Evolutionary conservation across 2,888 invertebrate genomes (phyloP).

Genomic region (Drosophila anomalata): DNA sequence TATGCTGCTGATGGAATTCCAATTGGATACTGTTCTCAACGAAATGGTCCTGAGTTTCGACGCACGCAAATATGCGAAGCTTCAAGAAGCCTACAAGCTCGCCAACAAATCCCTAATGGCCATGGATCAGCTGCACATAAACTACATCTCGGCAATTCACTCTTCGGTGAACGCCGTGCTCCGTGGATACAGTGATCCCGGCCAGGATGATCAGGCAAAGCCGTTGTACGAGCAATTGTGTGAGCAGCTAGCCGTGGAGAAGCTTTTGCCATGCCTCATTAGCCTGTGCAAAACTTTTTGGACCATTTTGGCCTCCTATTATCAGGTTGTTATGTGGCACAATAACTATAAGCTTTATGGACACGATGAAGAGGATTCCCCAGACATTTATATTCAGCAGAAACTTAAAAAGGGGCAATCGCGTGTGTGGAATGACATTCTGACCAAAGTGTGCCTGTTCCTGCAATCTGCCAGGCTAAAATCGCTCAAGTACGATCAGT

Average conservation of each 20-base stretch:
- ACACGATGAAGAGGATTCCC: slow-evolving; percentile 83
- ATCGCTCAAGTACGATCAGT: slow-evolving; percentile 96
- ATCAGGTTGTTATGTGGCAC: slow-evolving; percentile 85
- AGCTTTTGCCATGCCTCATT: slow-evolving; percentile 88
- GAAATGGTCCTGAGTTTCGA: slow-evolving; percentile 90
- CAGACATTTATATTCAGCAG: slow-evolving; percentile 92
- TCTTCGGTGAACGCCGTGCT: slow-evolving; percentile 88
- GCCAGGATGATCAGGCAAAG: slow-evolving; percentile 84
- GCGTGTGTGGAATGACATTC: slow-evolving; percentile 97
- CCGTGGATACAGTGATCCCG: slow-evolving; percentile 84
- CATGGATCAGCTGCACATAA: slow-evolving; percentile 97
- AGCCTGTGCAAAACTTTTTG: slow-evolving; percentile 94
- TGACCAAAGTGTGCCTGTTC: slow-evolving; percentile 93
- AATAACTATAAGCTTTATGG: slow-evolving; percentile 82
- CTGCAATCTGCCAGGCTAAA: slow-evolving; percentile 92
- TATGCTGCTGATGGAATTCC: slow-evolving; percentile 94
- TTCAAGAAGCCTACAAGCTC: slow-evolving; percentile 94
- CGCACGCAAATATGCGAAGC: slow-evolving; percentile 90
- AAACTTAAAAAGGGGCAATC: slow-evolving; percentile 94
- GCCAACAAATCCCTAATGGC: slow-evolving; percentile 96
- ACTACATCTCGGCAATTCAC: slow-evolving; percentile 96
- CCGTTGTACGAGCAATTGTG: slow-evolving; percentile 93
- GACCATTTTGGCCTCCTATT: slow-evolving; percentile 91
- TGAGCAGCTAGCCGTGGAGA: slow-evolving; percentile 82
- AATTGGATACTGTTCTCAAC: slow-evolving; percentile 93